These are phyloP conservation scores for Catamblyrhynchus diadema DNA, from an alignment of 2,797 vertebrate species.

Conservation along the genomic window DNA sequence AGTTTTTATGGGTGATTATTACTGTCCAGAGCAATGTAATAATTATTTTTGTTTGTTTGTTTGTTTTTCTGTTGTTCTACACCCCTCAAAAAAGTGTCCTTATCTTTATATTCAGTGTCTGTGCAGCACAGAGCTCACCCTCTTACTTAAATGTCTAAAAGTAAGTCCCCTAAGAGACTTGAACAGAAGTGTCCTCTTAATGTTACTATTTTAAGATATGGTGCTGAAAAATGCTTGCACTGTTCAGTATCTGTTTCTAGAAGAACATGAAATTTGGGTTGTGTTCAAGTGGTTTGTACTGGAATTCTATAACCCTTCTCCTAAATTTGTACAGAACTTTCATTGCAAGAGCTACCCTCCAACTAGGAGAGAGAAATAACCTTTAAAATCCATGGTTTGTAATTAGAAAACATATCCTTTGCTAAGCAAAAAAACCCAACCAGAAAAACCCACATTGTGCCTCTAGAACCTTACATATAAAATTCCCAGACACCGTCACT, in stretches of 20 bases:
- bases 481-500: background rate
- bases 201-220: background rate
- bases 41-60: background rate
- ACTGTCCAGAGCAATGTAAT: background rate
- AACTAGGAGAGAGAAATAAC: background rate
- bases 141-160: background rate
- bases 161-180: background rate
- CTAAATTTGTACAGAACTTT: background rate
- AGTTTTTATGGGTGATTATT: background rate
- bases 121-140: background rate
- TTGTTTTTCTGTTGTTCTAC: background rate
- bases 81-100: background rate
- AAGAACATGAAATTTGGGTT: background rate
- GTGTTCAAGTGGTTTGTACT: background rate
- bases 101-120: background rate
- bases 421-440: background rate
- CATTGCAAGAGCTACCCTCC: background rate
- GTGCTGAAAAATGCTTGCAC: background rate
- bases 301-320: background rate
- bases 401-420: background rate
- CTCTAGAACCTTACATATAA: background rate
- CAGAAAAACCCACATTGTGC: background rate
- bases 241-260: constrained; percentile 1
- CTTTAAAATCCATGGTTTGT: background rate
- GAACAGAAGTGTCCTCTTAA: background rate